Evolutionary conservation across 2,888 invertebrate species (phyloP).

Genomic region (Synanthedon formicaeformis): DNA sequence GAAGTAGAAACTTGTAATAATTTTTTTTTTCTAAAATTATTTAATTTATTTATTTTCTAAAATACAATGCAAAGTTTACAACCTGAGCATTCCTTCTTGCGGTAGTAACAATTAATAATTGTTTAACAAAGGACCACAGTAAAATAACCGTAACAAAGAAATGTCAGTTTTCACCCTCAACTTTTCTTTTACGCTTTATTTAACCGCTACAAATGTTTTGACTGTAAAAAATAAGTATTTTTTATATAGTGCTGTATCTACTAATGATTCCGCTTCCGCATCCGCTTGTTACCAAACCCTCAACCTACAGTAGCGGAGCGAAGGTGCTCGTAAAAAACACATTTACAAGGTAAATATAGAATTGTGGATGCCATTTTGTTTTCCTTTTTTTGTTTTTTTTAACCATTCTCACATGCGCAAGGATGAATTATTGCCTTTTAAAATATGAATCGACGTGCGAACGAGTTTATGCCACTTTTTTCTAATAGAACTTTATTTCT

Average conservation of each 20-base stretch:
- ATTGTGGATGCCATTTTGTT: slow-evolving; percentile 36
- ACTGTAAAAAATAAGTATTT: no score
- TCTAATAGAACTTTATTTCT: not conserved
- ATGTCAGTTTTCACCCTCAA: no score
- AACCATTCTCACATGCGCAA: slow-evolving; percentile 36
- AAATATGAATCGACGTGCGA: slow-evolving; percentile 8
- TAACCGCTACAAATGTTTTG: no score
- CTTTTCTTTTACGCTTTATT: no score
- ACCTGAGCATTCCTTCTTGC: no score
- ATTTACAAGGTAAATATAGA: slow-evolving; percentile 65
- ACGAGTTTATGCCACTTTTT: not conserved
- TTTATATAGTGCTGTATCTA: slow-evolving; percentile 1
- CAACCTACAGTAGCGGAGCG: slow-evolving; percentile 26
- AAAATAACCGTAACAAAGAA: no score
- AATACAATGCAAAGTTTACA: no score
- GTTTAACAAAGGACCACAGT: no score
- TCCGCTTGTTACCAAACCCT: slow-evolving; percentile 7
- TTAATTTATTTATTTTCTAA: no score
- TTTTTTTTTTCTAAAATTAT: no score
- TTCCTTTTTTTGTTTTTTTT: slow-evolving; percentile 21
- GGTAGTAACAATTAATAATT: no score
- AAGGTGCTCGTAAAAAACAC: slow-evolving; percentile 50
- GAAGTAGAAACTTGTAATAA: no score
- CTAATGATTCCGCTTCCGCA: slow-evolving; percentile 11
- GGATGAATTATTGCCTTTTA: slow-evolving; percentile 43